Evolutionary conservation across 2,113 vertebrate genomes (phyloP).

Genomic region (Chamaea fasciata): DNA sequence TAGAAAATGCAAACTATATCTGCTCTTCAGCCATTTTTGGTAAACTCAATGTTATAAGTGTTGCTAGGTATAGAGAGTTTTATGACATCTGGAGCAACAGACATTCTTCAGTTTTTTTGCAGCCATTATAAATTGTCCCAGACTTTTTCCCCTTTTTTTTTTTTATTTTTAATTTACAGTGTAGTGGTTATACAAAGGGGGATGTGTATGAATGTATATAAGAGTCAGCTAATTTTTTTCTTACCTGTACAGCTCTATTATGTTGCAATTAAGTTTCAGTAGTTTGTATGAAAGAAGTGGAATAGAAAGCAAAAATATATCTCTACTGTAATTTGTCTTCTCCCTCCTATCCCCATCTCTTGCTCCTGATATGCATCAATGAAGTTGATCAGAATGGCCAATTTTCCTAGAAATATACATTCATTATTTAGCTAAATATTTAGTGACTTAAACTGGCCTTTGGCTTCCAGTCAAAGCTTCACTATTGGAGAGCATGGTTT

Average conservation of each 20-base stretch:
- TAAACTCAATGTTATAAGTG: conserved; percentile 97
- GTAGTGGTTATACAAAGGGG: conserved; percentile 75
- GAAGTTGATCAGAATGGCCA: conserved; percentile 42
- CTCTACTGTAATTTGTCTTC: conserved; percentile 70
- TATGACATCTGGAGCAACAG: conserved; percentile 86
- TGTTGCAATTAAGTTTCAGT: conserved; percentile 78
- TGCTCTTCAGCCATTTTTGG: conserved; percentile 96
- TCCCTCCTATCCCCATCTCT: conserved; percentile 41
- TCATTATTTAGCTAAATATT: conserved; percentile 33
- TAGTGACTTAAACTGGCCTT: conserved; percentile 57
- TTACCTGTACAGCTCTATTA: conserved; percentile 79
- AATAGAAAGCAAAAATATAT: conserved; percentile 77
- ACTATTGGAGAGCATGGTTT: conserved; percentile 64
- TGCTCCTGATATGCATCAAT: conserved; percentile 57
- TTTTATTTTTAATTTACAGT: conserved; percentile 70
- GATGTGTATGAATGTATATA: conserved; percentile 86
- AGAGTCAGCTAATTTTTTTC: conserved; percentile 78
- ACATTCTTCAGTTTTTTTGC: conserved; percentile 81
- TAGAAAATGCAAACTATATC: conserved; percentile 99
- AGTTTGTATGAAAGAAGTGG: conserved; percentile 81
- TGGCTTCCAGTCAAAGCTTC: conserved; percentile 66
- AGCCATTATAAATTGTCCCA: conserved; percentile 78
- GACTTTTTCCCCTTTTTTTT: conserved; percentile 48
- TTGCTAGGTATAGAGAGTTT: conserved; percentile 98
- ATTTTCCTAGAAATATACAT: conserved; percentile 35